Base-by-base conservation (phyloP, 2,888 invertebrate genomes). In the Zaprionus lineosus region DNA sequence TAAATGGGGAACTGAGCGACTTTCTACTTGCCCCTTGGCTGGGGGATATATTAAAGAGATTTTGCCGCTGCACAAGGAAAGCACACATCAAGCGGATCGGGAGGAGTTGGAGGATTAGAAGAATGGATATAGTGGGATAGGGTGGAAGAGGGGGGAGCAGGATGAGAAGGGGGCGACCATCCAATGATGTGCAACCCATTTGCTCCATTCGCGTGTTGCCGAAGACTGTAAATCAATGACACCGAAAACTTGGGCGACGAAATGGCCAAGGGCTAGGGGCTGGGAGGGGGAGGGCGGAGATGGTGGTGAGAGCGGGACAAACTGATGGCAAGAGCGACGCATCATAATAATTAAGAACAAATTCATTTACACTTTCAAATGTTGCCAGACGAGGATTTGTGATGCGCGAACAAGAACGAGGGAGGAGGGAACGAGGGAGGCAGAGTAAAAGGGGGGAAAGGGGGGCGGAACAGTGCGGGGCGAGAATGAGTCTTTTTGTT, bases 291-390 rank as follows among this genome's bases (percentile, higher is more conserved):
- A 29, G 11, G 3, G 11, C n/a, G n/a, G 6, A 28, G 29, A 3
- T 28, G n/a, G 3, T 6, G 29, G 29, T 6, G 24, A 41, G 34
- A 36, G 40, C 50, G 24, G 15, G 47, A 29, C 7, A 14, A 48
- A 53, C 26, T 33, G 31, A 31, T 43, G 51, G 39, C 51, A 36
- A 51, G 24, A 48, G 21, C 50, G 34, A 43, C 31, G 63, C 70
- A 59, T 63, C 72, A 70, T 72, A 61, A 86, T 83, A 83, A 83
- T 86, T 83, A 83, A 76, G 86, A 86, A 84, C 82, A 83, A 83
- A 83, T 86, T 86, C 82, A 83, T 83, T 86, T 86, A 84, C 82
- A 82, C 82, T 84, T 84, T 79, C 67, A 60, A 69, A 69, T 52
- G 79, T 33, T 52, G 70, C 55, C 4, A 47, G n/a, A 24, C 16